Evolutionary conservation across 2,797 vertebrate genomes (phyloP).

Genomic region (Onychomys leucogaster): DNA sequence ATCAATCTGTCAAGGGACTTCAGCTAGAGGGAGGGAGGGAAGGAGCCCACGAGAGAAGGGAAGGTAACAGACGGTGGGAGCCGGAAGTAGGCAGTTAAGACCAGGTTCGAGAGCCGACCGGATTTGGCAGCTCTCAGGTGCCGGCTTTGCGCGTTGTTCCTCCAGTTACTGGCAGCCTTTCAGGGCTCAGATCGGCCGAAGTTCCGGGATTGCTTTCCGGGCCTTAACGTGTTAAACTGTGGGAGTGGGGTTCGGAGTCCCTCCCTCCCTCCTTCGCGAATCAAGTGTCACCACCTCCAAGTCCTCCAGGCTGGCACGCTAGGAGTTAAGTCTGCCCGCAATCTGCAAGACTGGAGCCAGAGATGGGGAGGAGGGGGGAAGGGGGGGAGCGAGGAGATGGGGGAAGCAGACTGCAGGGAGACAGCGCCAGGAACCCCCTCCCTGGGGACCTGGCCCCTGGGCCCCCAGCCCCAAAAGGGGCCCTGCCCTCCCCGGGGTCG

Average conservation of each 20-base stretch:
- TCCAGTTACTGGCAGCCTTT: not conserved
- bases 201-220: conserved; percentile 30
- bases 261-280: conserved; percentile 39
- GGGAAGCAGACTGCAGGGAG: conserved; percentile 77
- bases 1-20: not conserved
- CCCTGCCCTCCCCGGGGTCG: conserved; percentile 75
- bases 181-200: not conserved
- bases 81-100: not conserved
- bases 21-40: not conserved
- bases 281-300: not conserved
- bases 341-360: conserved; percentile 72
- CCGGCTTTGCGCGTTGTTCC: not conserved
- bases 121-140: not conserved
- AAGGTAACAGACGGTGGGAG: not conserved
- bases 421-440: conserved; percentile 76
- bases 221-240: conserved; percentile 63
- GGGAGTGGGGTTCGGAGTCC: conserved; percentile 57
- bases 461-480: conserved; percentile 75
- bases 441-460: conserved; percentile 72
- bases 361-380: not conserved
- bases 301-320: conserved; percentile 55
- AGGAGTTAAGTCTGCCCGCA: conserved; percentile 81
- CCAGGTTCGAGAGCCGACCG: not conserved
- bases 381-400: not conserved
- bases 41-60: not conserved